Base-by-base conservation (phyloP, 2,888 invertebrate species). In the Drosophila neutralis region DNA sequence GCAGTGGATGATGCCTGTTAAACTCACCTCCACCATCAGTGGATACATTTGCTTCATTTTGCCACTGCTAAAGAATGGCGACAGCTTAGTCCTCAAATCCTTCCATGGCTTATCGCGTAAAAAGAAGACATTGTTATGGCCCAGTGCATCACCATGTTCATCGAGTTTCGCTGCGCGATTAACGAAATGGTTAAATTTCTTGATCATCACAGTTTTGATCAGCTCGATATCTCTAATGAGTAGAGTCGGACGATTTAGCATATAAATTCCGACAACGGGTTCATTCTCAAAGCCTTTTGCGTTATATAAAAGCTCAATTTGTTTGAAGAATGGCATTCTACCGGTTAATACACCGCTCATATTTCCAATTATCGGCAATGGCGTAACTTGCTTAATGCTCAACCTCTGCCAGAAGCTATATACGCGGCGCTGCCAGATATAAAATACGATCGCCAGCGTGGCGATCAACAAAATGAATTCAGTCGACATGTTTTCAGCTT, bases 51-150 rank as follows among this genome's bases (percentile, higher is more conserved):
- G 90, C 63, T 92, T 93, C 15, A 91, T 82, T 75, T 92, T 92
- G 18, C 92, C 93, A 58, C 86, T 90, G 0, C 92, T 93, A 70
- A 93, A 94, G 2, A 93, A 90, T 0, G 94, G 94, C 0, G 94
- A 91, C 2, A 94, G 59, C 51, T 92, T 93, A 0, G 75, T 15
- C 2, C 94, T 88, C 0, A 94, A 48, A 8, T 87, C 65, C 45
- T 91, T 93, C 94, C 94, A 94, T 0, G 83, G 76, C 0, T 93
- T 92, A 90, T 91, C 93, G 45, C 91, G 92, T 0, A 92, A 64
- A 27, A 93, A 86, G 69, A 94, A 94, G 0, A 94, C 74, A 82
- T 92, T 94, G 29, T 92, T 80, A 1, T 74, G 80, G 24, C 94
- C 94, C 2, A 94, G 36, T 0, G 80, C 70, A 79, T 94, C 94